These are phyloP conservation scores for Rhingia campestris DNA, from an alignment of 2,888 invertebrate species.

Conservation along the genomic window DNA sequence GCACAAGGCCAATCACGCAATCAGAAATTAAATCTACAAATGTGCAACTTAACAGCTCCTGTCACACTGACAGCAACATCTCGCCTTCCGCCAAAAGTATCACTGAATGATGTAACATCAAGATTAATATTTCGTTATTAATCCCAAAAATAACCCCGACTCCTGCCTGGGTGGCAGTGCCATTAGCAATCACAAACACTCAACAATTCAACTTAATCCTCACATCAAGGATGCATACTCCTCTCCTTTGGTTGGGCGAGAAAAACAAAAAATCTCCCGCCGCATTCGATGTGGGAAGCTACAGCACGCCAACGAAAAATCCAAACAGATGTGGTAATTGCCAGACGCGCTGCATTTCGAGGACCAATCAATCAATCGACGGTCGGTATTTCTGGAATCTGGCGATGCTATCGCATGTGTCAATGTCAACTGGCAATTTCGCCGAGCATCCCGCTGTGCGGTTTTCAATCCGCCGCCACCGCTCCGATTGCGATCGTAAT, in stretches of 20 bases:
- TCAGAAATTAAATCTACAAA: constrained; percentile 19
- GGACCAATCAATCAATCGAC: constrained; percentile 72
- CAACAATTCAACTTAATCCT: constrained; percentile 71
- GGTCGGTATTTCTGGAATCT: constrained; percentile 66
- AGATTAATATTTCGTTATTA: constrained; percentile 51
- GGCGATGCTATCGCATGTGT: constrained; percentile 70
- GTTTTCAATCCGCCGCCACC: constrained; percentile 33
- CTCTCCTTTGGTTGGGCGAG: constrained; percentile 18
- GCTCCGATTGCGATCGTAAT: constrained; percentile 51
- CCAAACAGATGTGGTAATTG: constrained; percentile 71
- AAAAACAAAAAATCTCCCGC: constrained; percentile 3
- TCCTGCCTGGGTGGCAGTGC: constrained; percentile 64
- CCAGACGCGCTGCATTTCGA: constrained; percentile 17
- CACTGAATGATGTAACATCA: constrained; percentile 66
- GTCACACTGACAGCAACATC: constrained; percentile 42
- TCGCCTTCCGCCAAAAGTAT: constrained; percentile 55
- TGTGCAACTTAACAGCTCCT: constrained; percentile 44
- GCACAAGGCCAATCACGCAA: constrained; percentile 17
- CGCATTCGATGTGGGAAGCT: constrained; percentile 30
- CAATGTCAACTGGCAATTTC: constrained; percentile 66
- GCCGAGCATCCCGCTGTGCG: constrained; percentile 54
- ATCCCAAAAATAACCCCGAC: constrained; percentile 46
- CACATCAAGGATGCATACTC: constrained; percentile 53
- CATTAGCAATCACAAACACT: constrained; percentile 67
- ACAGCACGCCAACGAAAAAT: constrained; percentile 28